Base-by-base conservation (phyloP, 1,140 invertebrate genomes). In the Trissolcus basalis region DNA sequence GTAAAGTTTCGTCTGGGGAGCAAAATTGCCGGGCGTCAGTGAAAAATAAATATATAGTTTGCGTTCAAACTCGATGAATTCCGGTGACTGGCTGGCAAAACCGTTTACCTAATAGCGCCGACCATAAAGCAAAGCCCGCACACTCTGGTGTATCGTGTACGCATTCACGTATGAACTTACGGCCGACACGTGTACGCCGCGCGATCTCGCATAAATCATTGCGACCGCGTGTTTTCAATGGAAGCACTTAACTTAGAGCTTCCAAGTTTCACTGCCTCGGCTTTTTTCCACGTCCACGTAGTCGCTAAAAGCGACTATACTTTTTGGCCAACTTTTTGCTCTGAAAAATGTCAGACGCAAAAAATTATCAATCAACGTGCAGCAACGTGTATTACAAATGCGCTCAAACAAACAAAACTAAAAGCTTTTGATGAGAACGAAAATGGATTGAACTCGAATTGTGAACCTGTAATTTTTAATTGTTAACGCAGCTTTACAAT, bases 191-290 rank as follows among this genome's bases (percentile, higher is more conserved):
- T 75, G 68, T 73, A 67, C 49, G 53, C 50, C 55, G 61, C 68
- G 72, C 72, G 64, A 65, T 68, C 55, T 64, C 68, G 72, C 68
- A 71, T 78, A 78, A 58, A 72, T 59, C 71, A 70, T 78, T 69
- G 71, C 61, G 43, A 78, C 70, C 70, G 65, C 61, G 65, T 78
- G 65, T 78, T 78, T 74, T 78, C 76, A 78, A 78, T 70, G 70
- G 70, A 78, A 78, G 76, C 76, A 78, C 76, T 78, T 78, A 78
- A 70, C 64, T 78, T 45, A 27, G 61, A 70, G 59, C 55, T 78
- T 59, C 45, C 54, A 72, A 72, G 58, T 72, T 72, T 64, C 61
- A 67, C 39, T 68, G 54, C 32, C 19, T 33, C 15, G 16, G 59
- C 53, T 77, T 69, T 65, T 73, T 69, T 55, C 49, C 50, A 43